phyloP scores from a whole-genome alignment of 1,140 invertebrate genomes.

The Megalonaias nervosa region DNA sequence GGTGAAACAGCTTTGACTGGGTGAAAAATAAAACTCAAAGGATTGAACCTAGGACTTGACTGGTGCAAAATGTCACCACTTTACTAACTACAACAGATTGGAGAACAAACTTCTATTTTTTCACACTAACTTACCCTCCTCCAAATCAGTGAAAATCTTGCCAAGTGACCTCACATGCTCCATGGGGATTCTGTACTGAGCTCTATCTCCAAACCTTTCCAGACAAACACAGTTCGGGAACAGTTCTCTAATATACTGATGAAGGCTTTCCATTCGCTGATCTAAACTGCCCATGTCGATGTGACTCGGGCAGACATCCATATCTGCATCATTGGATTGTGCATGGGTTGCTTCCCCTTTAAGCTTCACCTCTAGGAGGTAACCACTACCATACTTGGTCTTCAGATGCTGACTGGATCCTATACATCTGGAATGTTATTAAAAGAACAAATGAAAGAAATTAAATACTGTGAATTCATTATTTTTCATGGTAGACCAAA shows the following conservation, averaged over 20 bases:
- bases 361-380: slow-evolving; percentile 78
- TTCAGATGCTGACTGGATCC: slow-evolving; percentile 72
- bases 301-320: too few relatives aligned
- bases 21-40: too few relatives aligned
- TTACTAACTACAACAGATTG: too few relatives aligned
- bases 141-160: slow-evolving; percentile 82
- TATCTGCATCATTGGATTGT: too few relatives aligned
- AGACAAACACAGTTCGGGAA: slow-evolving; percentile 81
- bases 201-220: slow-evolving; percentile 85
- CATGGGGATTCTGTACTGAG: slow-evolving; percentile 86
- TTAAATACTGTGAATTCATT: background rate
- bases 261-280: slow-evolving; percentile 73
- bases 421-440: slow-evolving; percentile 58
- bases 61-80: too few relatives aligned
- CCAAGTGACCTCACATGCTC: slow-evolving; percentile 82
- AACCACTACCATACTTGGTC: slow-evolving; percentile 64
- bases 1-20: too few relatives aligned
- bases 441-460: background rate
- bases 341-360: slow-evolving; percentile 57
- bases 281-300: background rate
- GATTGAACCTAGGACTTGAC: too few relatives aligned
- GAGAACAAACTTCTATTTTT: too few relatives aligned
- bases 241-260: slow-evolving; percentile 19
- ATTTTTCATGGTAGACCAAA: background rate
- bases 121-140: slow-evolving; percentile 77